phyloP scores from a whole-genome alignment of 2,888 invertebrate species.

The Erannis defoliaria region DNA sequence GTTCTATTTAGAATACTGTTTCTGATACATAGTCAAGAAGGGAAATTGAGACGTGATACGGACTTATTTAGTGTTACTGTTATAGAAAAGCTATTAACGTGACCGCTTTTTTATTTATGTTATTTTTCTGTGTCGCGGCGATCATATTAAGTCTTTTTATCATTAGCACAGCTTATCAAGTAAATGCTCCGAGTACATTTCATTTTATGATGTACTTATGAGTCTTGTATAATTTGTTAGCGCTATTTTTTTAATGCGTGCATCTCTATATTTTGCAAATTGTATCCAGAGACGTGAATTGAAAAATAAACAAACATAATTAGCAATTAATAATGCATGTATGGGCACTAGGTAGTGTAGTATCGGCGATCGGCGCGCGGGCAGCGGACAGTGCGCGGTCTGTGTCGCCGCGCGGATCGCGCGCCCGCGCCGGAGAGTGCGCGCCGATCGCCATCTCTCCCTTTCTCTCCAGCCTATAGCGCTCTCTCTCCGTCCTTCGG shows the following conservation, averaged over 20 bases:
- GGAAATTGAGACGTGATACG: constrained; percentile 30
- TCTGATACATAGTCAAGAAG: constrained; percentile 39
- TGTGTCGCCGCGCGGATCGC: constrained; percentile 54
- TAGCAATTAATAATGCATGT: constrained; percentile 40
- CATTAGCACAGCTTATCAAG: not conserved
- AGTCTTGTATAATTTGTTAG: not conserved
- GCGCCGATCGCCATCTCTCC: constrained; percentile 70
- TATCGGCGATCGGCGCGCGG: constrained; percentile 45
- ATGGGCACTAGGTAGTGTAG: constrained; percentile 48
- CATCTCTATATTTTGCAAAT: constrained; percentile 23
- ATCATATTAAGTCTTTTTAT: not conserved
- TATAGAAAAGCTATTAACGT: not conserved
- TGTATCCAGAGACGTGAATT: constrained; percentile 18
- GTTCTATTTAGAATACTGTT: constrained; percentile 63
- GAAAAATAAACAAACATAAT: constrained; percentile 34
- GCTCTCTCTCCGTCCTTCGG: constrained; percentile 86
- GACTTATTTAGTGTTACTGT: not conserved
- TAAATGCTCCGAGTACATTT: not conserved
- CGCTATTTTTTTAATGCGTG: constrained; percentile 15
- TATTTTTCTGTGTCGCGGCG: not conserved
- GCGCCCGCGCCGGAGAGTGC: constrained; percentile 49
- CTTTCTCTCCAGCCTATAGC: constrained; percentile 82
- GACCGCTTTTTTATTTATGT: not conserved
- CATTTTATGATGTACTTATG: constrained; percentile 6
- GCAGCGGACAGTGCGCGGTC: constrained; percentile 44